Evolutionary conservation across 2,888 invertebrate species (phyloP).

Genomic region (Cynaeus angustus): DNA sequence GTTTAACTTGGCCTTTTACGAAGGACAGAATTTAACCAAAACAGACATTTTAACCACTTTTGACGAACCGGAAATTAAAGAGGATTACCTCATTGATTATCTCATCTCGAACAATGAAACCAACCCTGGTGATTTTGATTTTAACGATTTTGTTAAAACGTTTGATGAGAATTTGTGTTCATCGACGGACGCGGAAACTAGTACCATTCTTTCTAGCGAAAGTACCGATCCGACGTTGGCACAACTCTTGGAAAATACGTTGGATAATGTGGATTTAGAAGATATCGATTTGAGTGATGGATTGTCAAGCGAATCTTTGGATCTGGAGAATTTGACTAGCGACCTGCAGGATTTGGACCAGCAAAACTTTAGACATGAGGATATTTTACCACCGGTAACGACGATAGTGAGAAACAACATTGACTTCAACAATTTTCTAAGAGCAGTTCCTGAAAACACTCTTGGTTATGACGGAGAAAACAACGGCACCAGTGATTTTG

Average conservation of each 20-base stretch:
- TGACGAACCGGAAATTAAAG: constrained; percentile 50
- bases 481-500: constrained; percentile 59
- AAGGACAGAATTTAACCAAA: constrained; percentile 65
- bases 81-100: constrained; percentile 62
- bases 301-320: constrained; percentile 62
- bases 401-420: constrained; percentile 63
- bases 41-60: constrained; percentile 58
- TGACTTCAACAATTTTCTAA: constrained; percentile 66
- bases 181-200: constrained; percentile 33
- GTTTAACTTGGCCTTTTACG: constrained; percentile 70
- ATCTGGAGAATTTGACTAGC: constrained; percentile 59
- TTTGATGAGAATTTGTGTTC: constrained; percentile 62
- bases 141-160: constrained; percentile 65
- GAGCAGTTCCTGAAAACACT: constrained; percentile 57
- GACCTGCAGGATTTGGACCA: constrained; percentile 58
- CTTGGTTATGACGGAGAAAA: neutral
- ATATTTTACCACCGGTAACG: constrained; percentile 62
- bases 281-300: constrained; percentile 64
- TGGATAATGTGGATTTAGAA: constrained; percentile 59
- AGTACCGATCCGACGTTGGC: constrained; percentile 49
- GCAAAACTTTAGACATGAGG: neutral
- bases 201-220: too few species aligned
- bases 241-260: constrained; percentile 61
- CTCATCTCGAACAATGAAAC: constrained; percentile 57
- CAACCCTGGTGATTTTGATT: constrained; percentile 62